A percentile compares a stretch with the other conserved stretches of the same genome.
These are phyloP conservation scores for Dendrocincla fuliginosa DNA, from an alignment of 2,797 vertebrate genomes.

Conservation along the genomic window DNA sequence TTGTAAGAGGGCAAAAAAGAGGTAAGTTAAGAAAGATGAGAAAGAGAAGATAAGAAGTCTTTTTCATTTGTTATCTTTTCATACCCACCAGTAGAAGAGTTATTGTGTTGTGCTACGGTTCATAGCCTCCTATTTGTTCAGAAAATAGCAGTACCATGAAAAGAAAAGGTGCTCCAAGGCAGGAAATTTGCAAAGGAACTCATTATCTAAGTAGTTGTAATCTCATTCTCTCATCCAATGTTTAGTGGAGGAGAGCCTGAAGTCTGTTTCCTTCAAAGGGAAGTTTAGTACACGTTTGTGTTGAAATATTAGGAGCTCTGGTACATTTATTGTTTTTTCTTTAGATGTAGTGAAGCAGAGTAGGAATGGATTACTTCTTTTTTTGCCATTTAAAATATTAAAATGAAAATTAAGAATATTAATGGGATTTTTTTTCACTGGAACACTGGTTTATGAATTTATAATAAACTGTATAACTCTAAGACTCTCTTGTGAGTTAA, in stretches of 20 bases:
- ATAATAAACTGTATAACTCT: not conserved
- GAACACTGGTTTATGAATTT: not conserved
- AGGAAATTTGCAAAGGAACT: conserved; percentile 10
- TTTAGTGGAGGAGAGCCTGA: not conserved
- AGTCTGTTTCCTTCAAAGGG: not conserved
- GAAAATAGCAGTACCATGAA: not conserved
- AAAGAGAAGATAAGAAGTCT: not conserved
- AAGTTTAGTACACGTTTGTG: not conserved
- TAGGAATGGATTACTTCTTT: not conserved
- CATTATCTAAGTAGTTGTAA: not conserved
- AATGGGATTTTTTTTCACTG: not conserved
- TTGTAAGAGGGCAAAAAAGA: not conserved
- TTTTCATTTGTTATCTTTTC: not conserved
- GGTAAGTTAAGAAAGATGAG: not conserved
- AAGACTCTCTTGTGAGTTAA: not conserved
- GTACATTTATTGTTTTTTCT: not conserved
- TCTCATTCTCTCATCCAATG: not conserved
- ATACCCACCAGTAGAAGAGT: not conserved
- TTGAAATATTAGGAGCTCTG: not conserved
- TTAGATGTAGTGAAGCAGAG: not conserved
- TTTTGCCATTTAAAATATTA: not conserved
- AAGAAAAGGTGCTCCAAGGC: not conserved
- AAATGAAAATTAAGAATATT: not conserved
- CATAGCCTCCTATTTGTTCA: not conserved
- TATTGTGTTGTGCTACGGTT: not conserved